Percentiles rank a stretch among this genome's conserved stretches.
Conservation (phyloP, 2,797 vertebrate genomes). For the Tragopan temminckii region DNA sequence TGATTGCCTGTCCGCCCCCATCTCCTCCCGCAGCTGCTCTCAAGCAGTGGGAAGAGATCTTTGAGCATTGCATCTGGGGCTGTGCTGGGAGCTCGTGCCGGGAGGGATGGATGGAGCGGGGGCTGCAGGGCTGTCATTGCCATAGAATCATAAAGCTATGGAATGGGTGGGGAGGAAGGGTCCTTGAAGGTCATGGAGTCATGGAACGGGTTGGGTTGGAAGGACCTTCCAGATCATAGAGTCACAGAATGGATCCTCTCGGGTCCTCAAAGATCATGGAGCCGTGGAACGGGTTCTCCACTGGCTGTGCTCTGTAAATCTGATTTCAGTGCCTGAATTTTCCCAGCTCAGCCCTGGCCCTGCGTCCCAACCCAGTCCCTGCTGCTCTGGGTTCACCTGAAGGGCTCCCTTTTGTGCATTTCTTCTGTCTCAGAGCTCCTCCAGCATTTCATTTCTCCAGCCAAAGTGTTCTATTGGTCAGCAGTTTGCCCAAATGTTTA, state of each 20-base stretch:
- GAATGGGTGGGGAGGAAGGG: too few species aligned
- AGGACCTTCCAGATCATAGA: too few species aligned
- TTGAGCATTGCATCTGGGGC: accelerated
- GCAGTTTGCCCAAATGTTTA: background rate
- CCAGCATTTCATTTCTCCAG: accelerated
- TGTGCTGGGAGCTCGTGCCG: background rate
- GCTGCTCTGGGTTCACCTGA: background rate
- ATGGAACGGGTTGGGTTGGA: background rate
- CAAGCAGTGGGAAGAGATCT: background rate
- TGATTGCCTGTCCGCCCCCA: background rate
- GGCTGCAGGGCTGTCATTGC: background rate
- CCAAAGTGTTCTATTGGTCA: background rate
- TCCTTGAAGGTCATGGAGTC: too few species aligned
- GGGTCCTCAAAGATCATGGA: too few species aligned
- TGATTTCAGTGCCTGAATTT: background rate
- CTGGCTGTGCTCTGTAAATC: too few species aligned
- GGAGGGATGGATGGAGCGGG: background rate
- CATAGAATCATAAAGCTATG: background rate
- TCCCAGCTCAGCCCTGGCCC: background rate
- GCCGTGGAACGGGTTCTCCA: too few species aligned
- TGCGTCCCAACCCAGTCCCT: background rate
- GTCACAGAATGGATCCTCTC: too few species aligned
- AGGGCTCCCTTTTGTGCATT: background rate
- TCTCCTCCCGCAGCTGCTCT: background rate
- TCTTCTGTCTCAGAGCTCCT: background rate